These are phyloP conservation scores for Mesorhabditis sp. DNA, from an alignment of 2,888 invertebrate genomes.

Conservation along the genomic window DNA sequence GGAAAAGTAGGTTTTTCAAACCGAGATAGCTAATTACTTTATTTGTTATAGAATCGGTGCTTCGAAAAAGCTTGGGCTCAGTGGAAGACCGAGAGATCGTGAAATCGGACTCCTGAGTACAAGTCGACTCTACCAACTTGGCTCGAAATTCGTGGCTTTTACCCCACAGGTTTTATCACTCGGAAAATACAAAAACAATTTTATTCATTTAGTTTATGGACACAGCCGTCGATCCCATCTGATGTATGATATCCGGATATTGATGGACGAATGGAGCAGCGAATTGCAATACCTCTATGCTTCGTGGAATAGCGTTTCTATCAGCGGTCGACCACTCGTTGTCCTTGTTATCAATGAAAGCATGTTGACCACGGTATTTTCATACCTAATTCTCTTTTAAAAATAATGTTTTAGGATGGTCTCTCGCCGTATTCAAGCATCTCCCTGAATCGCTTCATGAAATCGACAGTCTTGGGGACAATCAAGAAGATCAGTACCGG, in stretches of 20 bases:
- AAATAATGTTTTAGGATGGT: conserved; percentile 30
- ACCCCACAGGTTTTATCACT: conserved; percentile 83
- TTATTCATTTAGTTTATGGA: conserved; percentile 69
- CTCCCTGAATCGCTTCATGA: conserved; percentile 42
- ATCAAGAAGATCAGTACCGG: conserved; percentile 97
- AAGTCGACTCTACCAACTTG: conserved; percentile 90
- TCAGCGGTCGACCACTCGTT: conserved; percentile 90
- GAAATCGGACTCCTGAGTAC: conserved; percentile 96
- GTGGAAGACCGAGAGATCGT: conserved; percentile 83
- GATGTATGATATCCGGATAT: conserved; percentile 92
- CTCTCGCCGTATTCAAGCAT: conserved; percentile 36
- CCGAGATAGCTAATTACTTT: conserved; percentile 1
- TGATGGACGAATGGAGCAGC: conserved; percentile 72
- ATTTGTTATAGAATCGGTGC: conserved; percentile 60
- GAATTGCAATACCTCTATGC: conserved; percentile 66
- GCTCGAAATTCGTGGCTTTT: conserved; percentile 93
- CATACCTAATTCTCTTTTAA: neutral
- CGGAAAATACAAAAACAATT: neutral
- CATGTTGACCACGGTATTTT: conserved; percentile 58
- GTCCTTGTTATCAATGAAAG: conserved; percentile 77
- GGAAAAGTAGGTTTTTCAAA: conserved; percentile 69
- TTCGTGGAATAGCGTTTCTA: conserved; percentile 94
- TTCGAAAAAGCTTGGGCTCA: conserved; percentile 84
- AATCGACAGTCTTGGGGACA: conserved; percentile 77
- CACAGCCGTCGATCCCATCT: conserved; percentile 89